phyloP scores from a whole-genome alignment of 2,797 vertebrate species.

The Gadopsis marmoratus region DNA sequence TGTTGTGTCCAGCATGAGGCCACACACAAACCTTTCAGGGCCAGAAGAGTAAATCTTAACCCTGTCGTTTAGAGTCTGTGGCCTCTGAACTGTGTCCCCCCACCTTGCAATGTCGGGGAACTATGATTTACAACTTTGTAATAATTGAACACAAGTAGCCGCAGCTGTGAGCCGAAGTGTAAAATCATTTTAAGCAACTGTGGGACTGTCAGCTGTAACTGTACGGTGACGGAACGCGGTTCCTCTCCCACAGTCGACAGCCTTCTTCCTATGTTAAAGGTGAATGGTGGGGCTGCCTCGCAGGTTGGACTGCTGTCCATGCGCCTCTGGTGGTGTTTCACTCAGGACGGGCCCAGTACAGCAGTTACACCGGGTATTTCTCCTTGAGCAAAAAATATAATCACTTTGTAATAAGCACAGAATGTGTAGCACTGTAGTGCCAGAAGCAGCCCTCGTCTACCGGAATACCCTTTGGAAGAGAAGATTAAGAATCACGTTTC shows the following conservation, averaged over 20 bases:
- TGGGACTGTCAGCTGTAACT: background rate
- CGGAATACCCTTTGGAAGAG: background rate
- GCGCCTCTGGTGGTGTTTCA: conserved; percentile 15
- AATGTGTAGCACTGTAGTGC: background rate
- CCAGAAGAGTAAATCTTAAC: background rate
- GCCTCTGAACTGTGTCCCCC: conserved; percentile 6
- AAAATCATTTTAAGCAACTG: background rate
- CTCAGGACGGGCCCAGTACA: background rate
- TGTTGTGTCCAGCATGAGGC: background rate
- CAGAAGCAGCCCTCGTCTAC: background rate
- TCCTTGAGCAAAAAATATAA: background rate
- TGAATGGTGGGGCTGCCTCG: background rate
- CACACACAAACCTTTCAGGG: background rate
- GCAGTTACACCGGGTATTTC: background rate
- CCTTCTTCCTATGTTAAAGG: conserved; percentile 29
- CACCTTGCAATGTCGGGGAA: background rate
- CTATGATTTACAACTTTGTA: background rate
- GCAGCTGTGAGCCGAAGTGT: background rate
- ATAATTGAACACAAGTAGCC: background rate
- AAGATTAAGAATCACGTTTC: background rate
- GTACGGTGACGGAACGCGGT: conserved; percentile 34
- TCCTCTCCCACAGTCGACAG: conserved; percentile 21
- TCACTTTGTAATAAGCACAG: background rate
- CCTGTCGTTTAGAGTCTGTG: background rate
- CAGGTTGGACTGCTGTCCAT: background rate